Conservation (phyloP, 2,888 invertebrate species). For the Calameuta idolon region DNA sequence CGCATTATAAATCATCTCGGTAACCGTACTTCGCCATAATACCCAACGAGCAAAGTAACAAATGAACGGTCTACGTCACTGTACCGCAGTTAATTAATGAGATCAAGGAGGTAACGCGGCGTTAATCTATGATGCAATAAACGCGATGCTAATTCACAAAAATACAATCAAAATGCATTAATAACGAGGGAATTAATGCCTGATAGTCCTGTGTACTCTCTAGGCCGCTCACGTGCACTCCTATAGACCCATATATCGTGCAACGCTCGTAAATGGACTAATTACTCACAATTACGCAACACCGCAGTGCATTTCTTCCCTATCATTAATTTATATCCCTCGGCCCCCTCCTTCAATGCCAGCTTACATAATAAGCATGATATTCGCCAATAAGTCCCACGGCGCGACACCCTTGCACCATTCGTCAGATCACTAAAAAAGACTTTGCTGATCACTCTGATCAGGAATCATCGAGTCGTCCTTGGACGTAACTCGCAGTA, state of each 20-base stretch:
- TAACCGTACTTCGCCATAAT: background rate
- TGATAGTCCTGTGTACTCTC: slow-evolving; percentile 17
- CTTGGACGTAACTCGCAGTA: background rate
- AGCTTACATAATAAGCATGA: slow-evolving; percentile 43
- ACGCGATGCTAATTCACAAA: slow-evolving; percentile 40
- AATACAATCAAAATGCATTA: slow-evolving; percentile 58
- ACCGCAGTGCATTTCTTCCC: slow-evolving; percentile 37
- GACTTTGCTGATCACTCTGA: background rate
- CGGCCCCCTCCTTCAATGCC: slow-evolving; percentile 35
- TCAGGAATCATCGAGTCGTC: background rate
- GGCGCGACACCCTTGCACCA: background rate
- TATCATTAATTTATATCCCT: slow-evolving; percentile 42
- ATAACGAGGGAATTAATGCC: slow-evolving; percentile 54
- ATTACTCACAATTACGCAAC: slow-evolving; percentile 56
- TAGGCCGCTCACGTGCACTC: slow-evolving; percentile 2
- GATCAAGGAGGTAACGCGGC: slow-evolving; percentile 46
- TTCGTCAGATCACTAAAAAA: background rate
- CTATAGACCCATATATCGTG: slow-evolving; percentile 27
- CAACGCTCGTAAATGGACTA: slow-evolving; percentile 54
- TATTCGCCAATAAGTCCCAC: slow-evolving; percentile 24
- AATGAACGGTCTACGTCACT: slow-evolving; percentile 42
- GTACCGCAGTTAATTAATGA: slow-evolving; percentile 43
- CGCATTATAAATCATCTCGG: background rate
- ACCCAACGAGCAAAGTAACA: slow-evolving; percentile 39
- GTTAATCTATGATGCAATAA: slow-evolving; percentile 55